These are phyloP conservation scores for Musca vetustissima DNA, from an alignment of 1,140 invertebrate genomes.

Conservation along the genomic window DNA sequence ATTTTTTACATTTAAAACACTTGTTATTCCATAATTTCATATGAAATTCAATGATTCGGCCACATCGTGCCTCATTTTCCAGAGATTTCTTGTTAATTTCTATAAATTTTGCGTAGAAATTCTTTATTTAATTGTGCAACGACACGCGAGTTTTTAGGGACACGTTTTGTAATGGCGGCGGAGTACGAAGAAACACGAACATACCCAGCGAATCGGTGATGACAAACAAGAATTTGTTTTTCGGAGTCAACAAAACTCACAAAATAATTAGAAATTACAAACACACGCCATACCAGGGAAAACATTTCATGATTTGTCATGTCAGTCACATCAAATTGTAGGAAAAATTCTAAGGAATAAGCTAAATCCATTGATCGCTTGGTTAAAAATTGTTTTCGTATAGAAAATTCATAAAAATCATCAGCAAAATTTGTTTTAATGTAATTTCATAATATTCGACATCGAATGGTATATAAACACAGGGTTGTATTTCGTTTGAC, in stretches of 20 bases:
- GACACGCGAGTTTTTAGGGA: constrained; percentile 46
- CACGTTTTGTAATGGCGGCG: constrained; percentile 51
- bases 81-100: constrained; percentile 35
- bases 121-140: constrained; percentile 38
- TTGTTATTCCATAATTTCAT: constrained; percentile 25
- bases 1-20: constrained; percentile 38
- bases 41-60: constrained; percentile 15
- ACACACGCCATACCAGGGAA: constrained; percentile 8
- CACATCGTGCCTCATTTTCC: constrained; percentile 3
- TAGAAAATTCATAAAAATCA: background rate
- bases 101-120: constrained; percentile 43
- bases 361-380: background rate
- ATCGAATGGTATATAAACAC: constrained; percentile 3
- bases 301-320: constrained; percentile 5
- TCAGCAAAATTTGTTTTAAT: background rate
- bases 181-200: constrained; percentile 7
- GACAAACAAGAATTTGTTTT: constrained; percentile 20
- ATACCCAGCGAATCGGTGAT: constrained; percentile 10
- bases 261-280: constrained; percentile 21
- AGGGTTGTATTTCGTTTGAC: background rate
- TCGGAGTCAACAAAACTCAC: constrained; percentile 25
- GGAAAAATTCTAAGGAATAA: constrained; percentile 12
- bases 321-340: constrained; percentile 9
- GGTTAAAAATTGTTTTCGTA: background rate
- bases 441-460: constrained; percentile 9